A percentile compares a stretch with the other conserved stretches of the same genome.
These are phyloP conservation scores for Acronicta alni DNA, from an alignment of 2,888 invertebrate genomes.

Conservation along the genomic window DNA sequence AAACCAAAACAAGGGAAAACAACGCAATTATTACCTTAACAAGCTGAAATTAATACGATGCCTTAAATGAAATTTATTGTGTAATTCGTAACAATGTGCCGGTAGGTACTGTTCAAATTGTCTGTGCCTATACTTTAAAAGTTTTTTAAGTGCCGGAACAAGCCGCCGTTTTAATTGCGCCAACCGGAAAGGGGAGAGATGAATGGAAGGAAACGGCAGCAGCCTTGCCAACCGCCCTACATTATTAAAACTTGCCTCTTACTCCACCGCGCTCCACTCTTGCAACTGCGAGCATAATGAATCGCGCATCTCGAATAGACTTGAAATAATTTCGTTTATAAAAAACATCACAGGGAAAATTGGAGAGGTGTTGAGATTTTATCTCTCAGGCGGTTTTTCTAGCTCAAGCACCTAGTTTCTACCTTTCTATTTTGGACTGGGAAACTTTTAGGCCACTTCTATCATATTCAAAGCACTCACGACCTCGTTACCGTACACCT, in stretches of 20 bases:
- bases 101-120: conserved; percentile 77
- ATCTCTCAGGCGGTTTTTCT: conserved; percentile 50
- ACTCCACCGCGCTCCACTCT: conserved; percentile 76
- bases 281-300: conserved; percentile 80
- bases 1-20: conserved; percentile 45
- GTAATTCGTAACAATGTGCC: conserved; percentile 74
- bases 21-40: conserved; percentile 54
- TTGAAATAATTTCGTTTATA: conserved; percentile 74
- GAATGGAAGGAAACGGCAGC: conserved; percentile 86
- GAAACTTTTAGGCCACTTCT: conserved; percentile 60
- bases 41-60: conserved; percentile 61
- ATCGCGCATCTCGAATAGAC: conserved; percentile 79
- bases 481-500: conserved; percentile 62
- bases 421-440: conserved; percentile 49
- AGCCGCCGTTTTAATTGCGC: conserved; percentile 87
- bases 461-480: conserved; percentile 58
- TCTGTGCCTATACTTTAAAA: conserved; percentile 84
- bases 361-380: conserved; percentile 59
- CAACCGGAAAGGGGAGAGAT: conserved; percentile 87
- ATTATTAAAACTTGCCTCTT: conserved; percentile 88
- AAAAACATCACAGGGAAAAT: conserved; percentile 57
- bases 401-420: conserved; percentile 54
- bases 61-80: conserved; percentile 64
- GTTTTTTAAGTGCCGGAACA: conserved; percentile 88
- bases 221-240: conserved; percentile 86